These are phyloP conservation scores for Gallinago jamesoni DNA, from an alignment of 2,113 vertebrate species.

Conservation along the genomic window DNA sequence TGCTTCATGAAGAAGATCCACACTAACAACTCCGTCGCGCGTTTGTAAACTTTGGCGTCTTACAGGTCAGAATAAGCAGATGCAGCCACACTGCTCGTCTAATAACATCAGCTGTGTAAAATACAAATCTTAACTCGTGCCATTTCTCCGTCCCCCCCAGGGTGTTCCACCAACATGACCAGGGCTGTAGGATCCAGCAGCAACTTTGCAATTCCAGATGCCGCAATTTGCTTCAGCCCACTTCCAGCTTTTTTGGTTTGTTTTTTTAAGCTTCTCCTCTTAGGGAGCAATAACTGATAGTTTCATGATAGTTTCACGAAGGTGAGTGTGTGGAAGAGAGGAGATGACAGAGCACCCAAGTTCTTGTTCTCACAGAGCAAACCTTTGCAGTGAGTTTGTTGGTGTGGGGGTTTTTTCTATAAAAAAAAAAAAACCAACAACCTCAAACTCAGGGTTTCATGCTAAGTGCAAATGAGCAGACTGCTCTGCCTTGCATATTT, in stretches of 20 bases:
- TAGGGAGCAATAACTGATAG: background rate
- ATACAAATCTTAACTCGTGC: background rate
- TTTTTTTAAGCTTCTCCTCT: background rate
- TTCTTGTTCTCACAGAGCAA: background rate
- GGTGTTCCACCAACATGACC: background rate
- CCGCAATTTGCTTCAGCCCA: background rate
- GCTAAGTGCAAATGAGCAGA: background rate
- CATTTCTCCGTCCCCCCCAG: background rate
- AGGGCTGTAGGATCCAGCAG: background rate
- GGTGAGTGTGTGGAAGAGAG: background rate
- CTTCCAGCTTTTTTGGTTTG: background rate
- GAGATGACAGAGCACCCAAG: background rate
- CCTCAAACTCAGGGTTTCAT: background rate
- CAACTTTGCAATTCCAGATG: background rate
- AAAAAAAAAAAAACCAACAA: background rate
- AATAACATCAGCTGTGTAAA: background rate
- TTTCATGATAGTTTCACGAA: background rate
- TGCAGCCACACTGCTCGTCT: background rate
- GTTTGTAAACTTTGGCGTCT: background rate
- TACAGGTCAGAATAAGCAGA: background rate
- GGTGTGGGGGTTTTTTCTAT: background rate
- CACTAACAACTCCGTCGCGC: accelerated
- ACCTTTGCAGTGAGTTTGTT: background rate
- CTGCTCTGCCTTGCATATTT: background rate
- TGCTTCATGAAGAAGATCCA: background rate